Evolutionary conservation across 2,113 vertebrate genomes (phyloP), one percentile per base, ranked within the genome.

Genomic region (Ciconia maguari): DNA sequence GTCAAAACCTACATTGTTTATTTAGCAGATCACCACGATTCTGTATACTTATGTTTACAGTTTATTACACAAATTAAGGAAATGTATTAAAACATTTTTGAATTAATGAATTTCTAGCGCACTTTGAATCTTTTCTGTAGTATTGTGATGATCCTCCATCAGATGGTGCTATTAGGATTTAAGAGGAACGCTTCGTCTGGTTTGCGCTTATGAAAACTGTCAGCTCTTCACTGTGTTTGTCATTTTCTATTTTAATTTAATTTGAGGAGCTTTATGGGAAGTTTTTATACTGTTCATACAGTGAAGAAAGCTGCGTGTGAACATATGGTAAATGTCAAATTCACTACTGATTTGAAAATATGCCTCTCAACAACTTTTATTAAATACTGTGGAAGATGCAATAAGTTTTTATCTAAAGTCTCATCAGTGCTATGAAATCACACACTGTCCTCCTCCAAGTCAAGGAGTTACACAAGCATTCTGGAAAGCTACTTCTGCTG

Each of bases 91-190:
- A 87, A 38, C 11, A 24, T 62, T 93, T 65, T 61, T 21, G 61
- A 26, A 49, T 77, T 3, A 29, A 76, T 38, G 44, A 34, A 27
- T 58, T 78, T 75, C 36, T 80, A 41, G 58, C 32, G 62, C 26
- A 13, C 24, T 80, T 62, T 32, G 46, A 71, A 75, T 82, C 6
- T 84, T 64, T 88, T 64, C 58, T 64, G 61, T n/a, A 52, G 66
- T 58, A 30, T 36, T 95, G 90, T 90, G 72, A 25, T 69, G 78
- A 92, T 87, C 61, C 72, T 96, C 95, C 95, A 95, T 95, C 92
- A 96, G 96, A 91, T 97, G 95, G 95, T 92, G 88, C 93, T 97
- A 27, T 93, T 95, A 93, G 92, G 86, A 91, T 85, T 97, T 78
- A 38, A 94, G 83, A 96, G 80, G 85, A 88, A 34, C 54, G 25